These are phyloP conservation scores for Osmerus mordax DNA, from an alignment of 2,113 vertebrate genomes.

Conservation along the genomic window DNA sequence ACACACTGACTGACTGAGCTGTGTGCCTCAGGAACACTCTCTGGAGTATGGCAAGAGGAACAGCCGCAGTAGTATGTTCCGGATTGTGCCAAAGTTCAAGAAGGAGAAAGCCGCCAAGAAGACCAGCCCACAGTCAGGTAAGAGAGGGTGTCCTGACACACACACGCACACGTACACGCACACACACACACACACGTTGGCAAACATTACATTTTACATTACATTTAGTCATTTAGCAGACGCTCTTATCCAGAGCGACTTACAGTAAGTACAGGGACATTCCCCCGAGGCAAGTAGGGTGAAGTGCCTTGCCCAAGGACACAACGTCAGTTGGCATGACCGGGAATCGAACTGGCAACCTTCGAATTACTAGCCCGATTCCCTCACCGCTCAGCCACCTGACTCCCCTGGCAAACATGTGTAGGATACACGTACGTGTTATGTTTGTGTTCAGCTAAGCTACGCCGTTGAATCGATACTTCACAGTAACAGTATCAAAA, in stretches of 20 bases:
- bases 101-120: constrained; percentile 93
- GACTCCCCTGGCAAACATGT: neutral
- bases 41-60: constrained; percentile 96
- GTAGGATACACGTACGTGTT: neutral
- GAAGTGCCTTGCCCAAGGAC: too few relatives aligned
- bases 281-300: too few relatives aligned
- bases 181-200: neutral
- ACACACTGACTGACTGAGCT: neutral
- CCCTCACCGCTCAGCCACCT: too few relatives aligned
- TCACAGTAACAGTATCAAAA: too few relatives aligned
- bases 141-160: constrained; percentile 33
- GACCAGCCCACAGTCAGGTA: constrained; percentile 90
- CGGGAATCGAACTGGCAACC: too few relatives aligned
- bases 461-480: neutral
- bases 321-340: too few relatives aligned
- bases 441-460: neutral
- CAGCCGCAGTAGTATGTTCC: constrained; percentile 91
- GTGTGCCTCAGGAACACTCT: constrained; percentile 80
- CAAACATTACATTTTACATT: too few relatives aligned
- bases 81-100: constrained; percentile 99
- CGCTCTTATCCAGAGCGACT: too few relatives aligned
- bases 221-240: too few relatives aligned
- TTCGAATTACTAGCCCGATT: too few relatives aligned
- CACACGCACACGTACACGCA: neutral
- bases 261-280: too few relatives aligned